Percentiles rank a stretch among this genome's conserved stretches.
Conservation (phyloP, 37 sponge, comb jelly and placozoan genomes). For the Mnemiopsis leidyi region DNA sequence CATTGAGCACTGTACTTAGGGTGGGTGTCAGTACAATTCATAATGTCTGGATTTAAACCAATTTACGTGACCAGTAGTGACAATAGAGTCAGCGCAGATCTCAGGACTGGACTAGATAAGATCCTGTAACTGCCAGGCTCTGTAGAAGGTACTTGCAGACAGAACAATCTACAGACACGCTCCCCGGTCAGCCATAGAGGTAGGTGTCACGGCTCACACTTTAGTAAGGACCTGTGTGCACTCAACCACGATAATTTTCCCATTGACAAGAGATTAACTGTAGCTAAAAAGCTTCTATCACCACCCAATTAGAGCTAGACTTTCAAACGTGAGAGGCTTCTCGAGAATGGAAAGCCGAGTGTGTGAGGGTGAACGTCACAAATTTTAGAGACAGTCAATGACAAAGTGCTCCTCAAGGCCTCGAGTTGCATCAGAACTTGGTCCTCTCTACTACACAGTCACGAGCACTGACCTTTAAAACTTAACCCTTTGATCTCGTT, state of each 20-base stretch:
- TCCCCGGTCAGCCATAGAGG: too few relatives aligned
- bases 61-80: not conserved
- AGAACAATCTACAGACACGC: not conserved
- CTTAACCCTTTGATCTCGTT: not conserved
- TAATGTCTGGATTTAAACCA: not conserved
- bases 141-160: not conserved
- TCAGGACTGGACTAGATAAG: not conserved
- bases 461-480: not conserved
- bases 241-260: not conserved
- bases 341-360: too few relatives aligned
- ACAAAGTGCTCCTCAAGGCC: not conserved
- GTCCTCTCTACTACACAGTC: not conserved
- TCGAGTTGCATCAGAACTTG: not conserved
- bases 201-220: too few relatives aligned
- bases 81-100: not conserved
- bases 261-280: not conserved
- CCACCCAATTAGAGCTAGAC: conserved; percentile 25
- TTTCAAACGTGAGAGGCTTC: not conserved
- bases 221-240: not conserved
- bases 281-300: not conserved
- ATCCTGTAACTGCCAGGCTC: not conserved
- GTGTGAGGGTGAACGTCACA: not conserved
- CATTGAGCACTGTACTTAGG: not conserved
- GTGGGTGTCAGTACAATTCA: not conserved
- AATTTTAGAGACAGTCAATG: not conserved